These are phyloP conservation scores for Argyresthia goedartella DNA, from an alignment of 2,888 invertebrate species.

Conservation along the genomic window DNA sequence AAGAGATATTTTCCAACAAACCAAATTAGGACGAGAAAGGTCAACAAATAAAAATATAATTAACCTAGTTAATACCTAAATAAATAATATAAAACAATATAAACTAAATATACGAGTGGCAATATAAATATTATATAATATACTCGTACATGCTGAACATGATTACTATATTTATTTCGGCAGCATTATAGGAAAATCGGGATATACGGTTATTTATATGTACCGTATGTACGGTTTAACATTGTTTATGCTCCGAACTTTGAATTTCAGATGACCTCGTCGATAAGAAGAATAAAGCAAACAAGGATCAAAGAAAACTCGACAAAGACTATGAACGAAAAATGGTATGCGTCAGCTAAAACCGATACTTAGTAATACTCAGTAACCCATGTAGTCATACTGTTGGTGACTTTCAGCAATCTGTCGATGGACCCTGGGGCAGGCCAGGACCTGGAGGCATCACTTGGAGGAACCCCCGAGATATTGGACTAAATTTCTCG, in stretches of 20 bases:
- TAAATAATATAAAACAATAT: too few relatives aligned
- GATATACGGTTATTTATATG: background rate
- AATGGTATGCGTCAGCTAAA: conserved; percentile 49
- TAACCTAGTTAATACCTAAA: too few relatives aligned
- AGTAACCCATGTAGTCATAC: background rate
- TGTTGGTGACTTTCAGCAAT: conserved; percentile 33
- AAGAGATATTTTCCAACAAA: too few relatives aligned
- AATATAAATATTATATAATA: too few relatives aligned
- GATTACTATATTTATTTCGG: too few relatives aligned
- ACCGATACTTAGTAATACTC: background rate
- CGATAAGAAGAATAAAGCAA: conserved; percentile 58
- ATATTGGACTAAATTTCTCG: conserved; percentile 80
- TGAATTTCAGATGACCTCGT: conserved; percentile 70
- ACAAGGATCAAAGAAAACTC: conserved; percentile 54
- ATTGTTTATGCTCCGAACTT: background rate
- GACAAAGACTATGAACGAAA: conserved; percentile 62
- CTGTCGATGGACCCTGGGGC: conserved; percentile 73
- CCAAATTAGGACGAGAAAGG: too few relatives aligned
- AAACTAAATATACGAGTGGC: too few relatives aligned
- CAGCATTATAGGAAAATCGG: background rate
- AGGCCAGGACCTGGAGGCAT: conserved; percentile 79
- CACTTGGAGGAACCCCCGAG: conserved; percentile 80
- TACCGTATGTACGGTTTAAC: too few relatives aligned
- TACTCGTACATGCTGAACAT: too few relatives aligned
- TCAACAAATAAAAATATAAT: too few relatives aligned